Base-by-base conservation (phyloP, 2,113 vertebrate genomes). In the Australoheros scitulus region DNA sequence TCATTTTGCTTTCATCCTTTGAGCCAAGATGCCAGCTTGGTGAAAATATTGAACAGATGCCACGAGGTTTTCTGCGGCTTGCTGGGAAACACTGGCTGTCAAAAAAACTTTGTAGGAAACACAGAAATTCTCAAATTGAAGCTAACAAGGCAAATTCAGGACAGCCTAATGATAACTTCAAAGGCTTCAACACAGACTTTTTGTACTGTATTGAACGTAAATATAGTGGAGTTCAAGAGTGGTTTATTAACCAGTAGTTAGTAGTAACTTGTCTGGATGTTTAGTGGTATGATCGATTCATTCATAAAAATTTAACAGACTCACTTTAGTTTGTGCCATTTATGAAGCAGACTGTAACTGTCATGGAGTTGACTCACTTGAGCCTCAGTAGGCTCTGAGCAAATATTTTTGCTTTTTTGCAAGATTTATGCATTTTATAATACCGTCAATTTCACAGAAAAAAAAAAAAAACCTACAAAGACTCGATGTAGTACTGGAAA, bases 1-100 rank as follows among this genome's bases (percentile, higher is more conserved):
- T 34, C 34, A 72, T 55, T 52, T 47, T 72, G 47, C 68, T 55
- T 72, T 72, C 26, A 72, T 72, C 47, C 18, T 72, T 72, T 72
- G 18, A 72, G 68, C 47, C 47, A 20, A 55, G 26, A 34, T 72
- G 68, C 65, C 50, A 70, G 65, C 24, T 52, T 0, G 26, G 17
- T 55, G 32, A 72, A 34, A 14, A 52, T 14, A 72, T 72, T 55
- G 68, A 72, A 55, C 47, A 34, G 47, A 47, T 72, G 47, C 47
- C 47, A 8, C 0, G 18, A 72, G 26, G 47, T 9, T 72, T 72
- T 72, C 47, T 55, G 5, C 8, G 18, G 5, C 26, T 72, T 5
- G 17, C 22, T 0, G 1, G 22, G 26, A 72, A 32, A 72, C 65
- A 52, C 2, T 55, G 47, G 26, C 52, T 72, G 11, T 72, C 26